Conservation (phyloP, 2,888 invertebrate species). For the Acronicta aceris region DNA sequence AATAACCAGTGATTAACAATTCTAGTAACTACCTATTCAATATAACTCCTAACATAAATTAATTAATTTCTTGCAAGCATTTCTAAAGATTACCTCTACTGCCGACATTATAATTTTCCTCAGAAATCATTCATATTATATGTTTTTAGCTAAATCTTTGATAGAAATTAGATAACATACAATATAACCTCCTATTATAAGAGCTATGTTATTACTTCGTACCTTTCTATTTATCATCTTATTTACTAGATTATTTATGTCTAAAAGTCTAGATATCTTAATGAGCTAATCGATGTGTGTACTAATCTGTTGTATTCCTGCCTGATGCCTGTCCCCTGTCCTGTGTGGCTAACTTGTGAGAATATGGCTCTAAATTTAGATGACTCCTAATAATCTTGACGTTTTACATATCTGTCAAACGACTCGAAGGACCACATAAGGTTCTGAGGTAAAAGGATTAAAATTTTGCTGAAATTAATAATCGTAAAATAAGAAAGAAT, state of each 20-base stretch:
- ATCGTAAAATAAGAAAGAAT: too few relatives aligned
- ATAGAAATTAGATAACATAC: not conserved
- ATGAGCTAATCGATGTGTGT: constrained; percentile 52
- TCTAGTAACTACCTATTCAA: too few relatives aligned
- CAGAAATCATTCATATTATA: not conserved
- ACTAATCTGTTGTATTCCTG: constrained; percentile 74
- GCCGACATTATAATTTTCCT: not conserved
- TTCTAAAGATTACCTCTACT: too few relatives aligned
- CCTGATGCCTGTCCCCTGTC: constrained; percentile 79
- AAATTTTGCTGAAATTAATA: not conserved
- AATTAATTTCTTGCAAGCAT: too few relatives aligned
- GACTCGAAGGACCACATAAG: not conserved
- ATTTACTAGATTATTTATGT: constrained; percentile 48
- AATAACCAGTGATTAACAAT: too few relatives aligned
- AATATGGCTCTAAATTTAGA: constrained; percentile 65
- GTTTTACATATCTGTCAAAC: not conserved
- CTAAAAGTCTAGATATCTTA: constrained; percentile 50
- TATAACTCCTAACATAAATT: too few relatives aligned
- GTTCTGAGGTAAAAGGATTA: not conserved
- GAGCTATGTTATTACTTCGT: constrained; percentile 6
- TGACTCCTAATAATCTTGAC: too few relatives aligned
- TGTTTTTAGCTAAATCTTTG: not conserved
- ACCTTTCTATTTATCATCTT: constrained; percentile 24
- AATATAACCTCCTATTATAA: not conserved
- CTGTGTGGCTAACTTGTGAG: constrained; percentile 63